Evolutionary conservation across 2,113 vertebrate species (phyloP).

Genomic region (Protobothrops flavoviridis): DNA sequence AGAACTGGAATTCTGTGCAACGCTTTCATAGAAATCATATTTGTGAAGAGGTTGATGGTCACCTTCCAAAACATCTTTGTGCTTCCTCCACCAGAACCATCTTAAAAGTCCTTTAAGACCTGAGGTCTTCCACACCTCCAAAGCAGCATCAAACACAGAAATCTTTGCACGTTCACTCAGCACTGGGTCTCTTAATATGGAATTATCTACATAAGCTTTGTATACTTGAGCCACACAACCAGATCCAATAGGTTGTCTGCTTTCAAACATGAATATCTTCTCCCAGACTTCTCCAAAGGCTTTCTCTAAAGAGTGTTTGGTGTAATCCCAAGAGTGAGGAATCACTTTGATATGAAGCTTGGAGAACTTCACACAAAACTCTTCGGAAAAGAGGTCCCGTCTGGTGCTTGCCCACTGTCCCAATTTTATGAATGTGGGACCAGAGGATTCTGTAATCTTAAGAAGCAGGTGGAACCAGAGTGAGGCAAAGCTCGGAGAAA

Average conservation of each 20-base stretch:
- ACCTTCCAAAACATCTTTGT: constrained; percentile 25
- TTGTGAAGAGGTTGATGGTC: constrained; percentile 43
- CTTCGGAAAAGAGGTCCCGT: constrained; percentile 85
- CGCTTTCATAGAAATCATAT: not conserved
- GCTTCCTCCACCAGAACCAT: constrained; percentile 61
- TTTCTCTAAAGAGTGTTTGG: constrained; percentile 75
- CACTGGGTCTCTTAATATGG: constrained; percentile 64
- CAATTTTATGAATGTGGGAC: constrained; percentile 90
- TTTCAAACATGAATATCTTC: constrained; percentile 76
- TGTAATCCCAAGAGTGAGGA: constrained; percentile 88
- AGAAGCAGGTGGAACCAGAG: constrained; percentile 83
- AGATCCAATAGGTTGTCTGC: constrained; percentile 85
- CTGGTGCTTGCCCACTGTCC: constrained; percentile 97
- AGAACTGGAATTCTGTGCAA: not conserved
- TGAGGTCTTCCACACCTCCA: constrained; percentile 77
- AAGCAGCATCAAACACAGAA: constrained; percentile 62
- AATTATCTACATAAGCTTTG: constrained; percentile 77
- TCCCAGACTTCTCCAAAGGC: constrained; percentile 87
- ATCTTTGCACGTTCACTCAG: constrained; percentile 56
- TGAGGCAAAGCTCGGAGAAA: constrained; percentile 64
- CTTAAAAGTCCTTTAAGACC: constrained; percentile 62
- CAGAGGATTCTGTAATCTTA: constrained; percentile 84
- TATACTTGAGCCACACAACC: constrained; percentile 96
- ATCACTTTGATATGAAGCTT: constrained; percentile 83
- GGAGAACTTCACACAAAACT: constrained; percentile 86